Base-by-base conservation (phyloP, 2,797 vertebrate species). In the Myripristis jacobus region DNA sequence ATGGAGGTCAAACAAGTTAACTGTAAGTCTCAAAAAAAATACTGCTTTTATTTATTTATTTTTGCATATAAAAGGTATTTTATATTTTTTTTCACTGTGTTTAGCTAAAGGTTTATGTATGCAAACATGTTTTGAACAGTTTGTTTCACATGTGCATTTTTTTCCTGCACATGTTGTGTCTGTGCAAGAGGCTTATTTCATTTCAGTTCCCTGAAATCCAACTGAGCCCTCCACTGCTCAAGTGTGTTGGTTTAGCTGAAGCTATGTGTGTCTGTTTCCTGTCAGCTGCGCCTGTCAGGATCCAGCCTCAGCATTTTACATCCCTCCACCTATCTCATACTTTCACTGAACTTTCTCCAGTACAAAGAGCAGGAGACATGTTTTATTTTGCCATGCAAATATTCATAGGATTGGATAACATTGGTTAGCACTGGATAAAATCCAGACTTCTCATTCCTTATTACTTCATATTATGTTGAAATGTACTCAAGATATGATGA, bases 1-100 rank as follows among this genome's bases (percentile, higher is more conserved):
- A 88, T 99, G 92, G 93, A 96, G 73, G 94, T 99, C 82, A 96
- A 81, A 59, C 89, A 98, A 93, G 90, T 98, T 62, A 98, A 98
- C 38, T 95, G 98, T 99, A 92, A 96, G 96, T 85, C 38, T 19
- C 65, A n/a, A 16, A 44, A 34, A 16, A 44, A 34, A 16, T 29
- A 46, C 22, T 15, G 11, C 21, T 11, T 43, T 38, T 4, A n/a
- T 16, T 31, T 50, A 8, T 16, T n/a, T 43, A 6, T 57, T 53
- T 36, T 53, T 36, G 2, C 19, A 19, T 15, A 8, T 38, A 21
- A 25, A 55, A 18, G 15, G 4, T 54, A n/a, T 18, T 10, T n/a
- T n/a, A n/a, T n/a, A n/a, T n/a, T n/a, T n/a, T n/a, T n/a, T n/a
- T n/a, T n/a, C n/a, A n/a, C n/a, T n/a, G n/a, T n/a, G n/a, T n/a